These are phyloP conservation scores for Scaptomyza polygonia DNA, from an alignment of 2,888 invertebrate species.

Conservation along the genomic window DNA sequence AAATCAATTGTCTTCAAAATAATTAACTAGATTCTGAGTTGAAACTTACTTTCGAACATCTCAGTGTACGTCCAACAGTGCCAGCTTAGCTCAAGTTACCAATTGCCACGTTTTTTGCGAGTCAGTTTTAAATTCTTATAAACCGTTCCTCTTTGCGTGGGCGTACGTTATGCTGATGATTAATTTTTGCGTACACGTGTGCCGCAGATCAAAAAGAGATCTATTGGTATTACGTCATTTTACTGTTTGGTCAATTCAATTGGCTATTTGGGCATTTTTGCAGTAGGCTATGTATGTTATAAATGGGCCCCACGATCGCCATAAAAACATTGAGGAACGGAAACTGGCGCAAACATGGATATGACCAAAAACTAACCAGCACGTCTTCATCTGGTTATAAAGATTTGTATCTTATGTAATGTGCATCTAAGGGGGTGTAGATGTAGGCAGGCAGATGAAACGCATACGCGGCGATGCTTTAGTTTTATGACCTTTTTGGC, in stretches of 20 bases:
- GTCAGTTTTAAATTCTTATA: slow-evolving; percentile 17
- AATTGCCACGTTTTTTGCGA: slow-evolving; percentile 48
- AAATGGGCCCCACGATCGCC: slow-evolving; percentile 52
- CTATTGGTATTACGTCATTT: slow-evolving; percentile 52
- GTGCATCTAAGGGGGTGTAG: background rate
- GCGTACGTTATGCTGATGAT: slow-evolving; percentile 62
- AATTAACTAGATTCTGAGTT: background rate
- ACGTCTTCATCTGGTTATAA: slow-evolving; percentile 56
- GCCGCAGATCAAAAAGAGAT: slow-evolving; percentile 43
- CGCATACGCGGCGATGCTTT: slow-evolving; percentile 32
- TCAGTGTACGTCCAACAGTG: slow-evolving; percentile 3
- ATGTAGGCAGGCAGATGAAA: slow-evolving; percentile 13
- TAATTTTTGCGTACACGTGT: slow-evolving; percentile 64
- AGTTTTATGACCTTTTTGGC: slow-evolving; percentile 63
- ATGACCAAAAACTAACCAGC: slow-evolving; percentile 56
- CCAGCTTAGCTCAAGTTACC: slow-evolving; percentile 59
- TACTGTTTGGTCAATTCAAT: slow-evolving; percentile 46
- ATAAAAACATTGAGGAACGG: slow-evolving; percentile 57
- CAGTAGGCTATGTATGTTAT: slow-evolving; percentile 33
- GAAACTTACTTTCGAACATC: background rate
- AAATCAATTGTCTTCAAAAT: too few species aligned
- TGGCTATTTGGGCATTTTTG: slow-evolving; percentile 35
- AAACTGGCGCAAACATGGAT: slow-evolving; percentile 47
- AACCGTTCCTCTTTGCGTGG: slow-evolving; percentile 43
- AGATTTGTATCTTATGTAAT: too few species aligned